Conservation (phyloP, 1,140 invertebrate genomes). For the Cyphomyrmex costatus region DNA sequence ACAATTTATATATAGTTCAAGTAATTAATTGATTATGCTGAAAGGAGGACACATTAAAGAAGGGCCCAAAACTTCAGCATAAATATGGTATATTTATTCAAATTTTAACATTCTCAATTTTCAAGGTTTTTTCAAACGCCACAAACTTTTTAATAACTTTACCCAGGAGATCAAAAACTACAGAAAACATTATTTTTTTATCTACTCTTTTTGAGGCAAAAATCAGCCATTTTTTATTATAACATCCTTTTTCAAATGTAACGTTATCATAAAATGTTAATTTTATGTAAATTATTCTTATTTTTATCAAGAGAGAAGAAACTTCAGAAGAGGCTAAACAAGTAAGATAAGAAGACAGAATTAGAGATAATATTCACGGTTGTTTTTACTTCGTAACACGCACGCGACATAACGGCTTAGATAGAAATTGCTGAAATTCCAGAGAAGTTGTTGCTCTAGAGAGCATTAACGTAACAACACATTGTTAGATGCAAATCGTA, state of each 20-base stretch:
- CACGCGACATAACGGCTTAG: constrained; percentile 24
- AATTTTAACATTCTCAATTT: no score
- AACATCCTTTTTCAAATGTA: background rate
- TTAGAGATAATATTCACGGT: background rate
- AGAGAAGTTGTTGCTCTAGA: background rate
- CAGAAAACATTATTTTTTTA: no score
- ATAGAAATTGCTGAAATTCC: constrained; percentile 35
- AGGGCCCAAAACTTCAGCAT: no score
- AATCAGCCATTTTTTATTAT: background rate
- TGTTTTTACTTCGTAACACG: constrained; percentile 36
- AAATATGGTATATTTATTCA: no score
- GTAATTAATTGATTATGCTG: background rate
- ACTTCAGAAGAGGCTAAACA: constrained; percentile 35
- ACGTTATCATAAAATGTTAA: constrained; percentile 11
- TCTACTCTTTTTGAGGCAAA: no score
- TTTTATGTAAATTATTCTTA: constrained; percentile 22
- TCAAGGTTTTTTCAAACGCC: no score
- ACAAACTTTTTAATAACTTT: no score
- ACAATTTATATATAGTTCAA: background rate
- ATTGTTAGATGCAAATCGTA: constrained; percentile 6
- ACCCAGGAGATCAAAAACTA: no score
- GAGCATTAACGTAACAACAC: background rate
- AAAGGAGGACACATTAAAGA: no score
- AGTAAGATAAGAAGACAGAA: constrained; percentile 21
- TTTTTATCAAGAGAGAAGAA: background rate